phyloP scores from a whole-genome alignment of 2,113 vertebrate species.

The Sinocyclocheilus anophthalmus region DNA sequence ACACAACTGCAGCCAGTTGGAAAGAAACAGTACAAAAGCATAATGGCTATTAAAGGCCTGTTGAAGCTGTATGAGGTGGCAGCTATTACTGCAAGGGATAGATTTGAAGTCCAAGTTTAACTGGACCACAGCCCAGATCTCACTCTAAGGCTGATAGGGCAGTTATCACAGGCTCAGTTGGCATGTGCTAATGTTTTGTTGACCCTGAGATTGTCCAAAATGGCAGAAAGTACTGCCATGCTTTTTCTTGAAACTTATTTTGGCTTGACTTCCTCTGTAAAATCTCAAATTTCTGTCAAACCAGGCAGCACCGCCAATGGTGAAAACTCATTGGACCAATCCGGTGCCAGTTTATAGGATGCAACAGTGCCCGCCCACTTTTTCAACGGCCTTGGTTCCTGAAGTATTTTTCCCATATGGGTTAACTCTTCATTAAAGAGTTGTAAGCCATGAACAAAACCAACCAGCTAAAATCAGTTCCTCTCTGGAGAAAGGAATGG shows the following conservation, averaged over 20 bases:
- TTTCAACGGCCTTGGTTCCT: not conserved
- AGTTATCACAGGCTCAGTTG: conserved; percentile 8
- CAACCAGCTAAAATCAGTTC: not conserved
- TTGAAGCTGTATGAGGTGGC: not conserved
- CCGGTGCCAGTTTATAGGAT: not conserved
- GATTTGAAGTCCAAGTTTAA: conserved; percentile 16
- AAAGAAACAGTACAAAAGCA: conserved; percentile 5
- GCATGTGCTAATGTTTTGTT: conserved; percentile 16
- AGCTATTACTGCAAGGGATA: not conserved
- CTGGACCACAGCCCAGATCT: conserved; percentile 47
- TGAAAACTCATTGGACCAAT: not conserved
- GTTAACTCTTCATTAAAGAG: not conserved
- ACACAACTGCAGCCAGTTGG: not conserved
- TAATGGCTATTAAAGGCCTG: not conserved
- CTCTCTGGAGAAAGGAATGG: not conserved
- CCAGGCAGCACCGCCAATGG: not conserved
- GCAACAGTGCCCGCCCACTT: not conserved
- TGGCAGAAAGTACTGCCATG: not conserved
- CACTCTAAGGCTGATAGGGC: not conserved
- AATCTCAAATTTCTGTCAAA: conserved; percentile 6
- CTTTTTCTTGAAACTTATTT: not conserved
- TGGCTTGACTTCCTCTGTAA: not conserved
- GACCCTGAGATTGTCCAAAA: not conserved
- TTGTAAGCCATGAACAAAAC: not conserved
- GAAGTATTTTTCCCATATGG: not conserved